Evolutionary conservation across 2,113 vertebrate genomes (phyloP).

Genomic region (Eulemur macaco): DNA sequence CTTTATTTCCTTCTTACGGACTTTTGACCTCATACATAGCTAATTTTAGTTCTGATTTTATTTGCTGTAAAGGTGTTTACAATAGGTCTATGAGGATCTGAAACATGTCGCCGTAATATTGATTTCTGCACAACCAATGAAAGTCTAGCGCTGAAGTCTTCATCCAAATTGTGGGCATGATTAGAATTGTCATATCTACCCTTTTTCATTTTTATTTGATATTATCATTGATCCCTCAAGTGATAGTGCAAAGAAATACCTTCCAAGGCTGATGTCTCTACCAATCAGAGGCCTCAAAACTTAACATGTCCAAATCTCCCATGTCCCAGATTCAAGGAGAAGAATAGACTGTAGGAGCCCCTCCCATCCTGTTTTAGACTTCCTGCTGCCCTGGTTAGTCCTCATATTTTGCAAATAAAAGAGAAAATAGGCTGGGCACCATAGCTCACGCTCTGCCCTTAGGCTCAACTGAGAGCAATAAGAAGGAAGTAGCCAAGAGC

Average conservation of each 20-base stretch:
- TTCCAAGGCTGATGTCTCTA: neutral
- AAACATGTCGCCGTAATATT: neutral
- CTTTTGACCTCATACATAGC: neutral
- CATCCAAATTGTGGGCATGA: neutral
- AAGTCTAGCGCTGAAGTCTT: neutral
- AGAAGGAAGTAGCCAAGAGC: neutral
- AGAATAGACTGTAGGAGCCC: neutral
- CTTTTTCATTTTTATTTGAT: neutral
- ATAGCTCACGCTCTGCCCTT: no score
- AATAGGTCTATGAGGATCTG: neutral
- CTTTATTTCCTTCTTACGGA: constrained; percentile 13
- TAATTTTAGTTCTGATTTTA: neutral
- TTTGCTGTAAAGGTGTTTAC: neutral
- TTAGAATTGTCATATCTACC: neutral
- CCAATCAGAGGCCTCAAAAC: neutral
- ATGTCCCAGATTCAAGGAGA: neutral
- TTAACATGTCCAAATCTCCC: neutral
- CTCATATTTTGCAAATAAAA: neutral
- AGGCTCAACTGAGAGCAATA: neutral
- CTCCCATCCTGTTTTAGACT: neutral
- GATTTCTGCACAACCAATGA: neutral
- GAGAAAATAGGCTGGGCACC: neutral
- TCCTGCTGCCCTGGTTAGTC: neutral
- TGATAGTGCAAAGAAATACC: neutral
- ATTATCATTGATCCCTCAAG: neutral